Evolutionary conservation across 37 sponge, comb jelly and placozoan species (phyloP), one percentile per base, ranked within the genome.

Genomic region (Oopsacas minuta): DNA sequence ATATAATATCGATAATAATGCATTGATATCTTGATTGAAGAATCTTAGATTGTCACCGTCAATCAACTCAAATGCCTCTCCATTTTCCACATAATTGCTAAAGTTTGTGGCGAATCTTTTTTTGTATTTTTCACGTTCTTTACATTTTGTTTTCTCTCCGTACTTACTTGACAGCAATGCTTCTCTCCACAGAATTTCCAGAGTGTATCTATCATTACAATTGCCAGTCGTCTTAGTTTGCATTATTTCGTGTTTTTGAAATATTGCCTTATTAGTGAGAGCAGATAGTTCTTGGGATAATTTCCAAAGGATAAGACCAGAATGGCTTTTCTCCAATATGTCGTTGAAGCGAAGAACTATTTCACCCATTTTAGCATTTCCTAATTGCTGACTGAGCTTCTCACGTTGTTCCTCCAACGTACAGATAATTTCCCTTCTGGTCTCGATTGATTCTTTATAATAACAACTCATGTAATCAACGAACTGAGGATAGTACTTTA

Each of bases 181-280:
- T 61, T 61, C 75, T 61, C 75, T 61, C 75, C 75, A 61, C 28
- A 61, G 75, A 20, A 61, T 61, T n/a, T 61, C 75, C 1, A 61
- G 7, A 34, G 17, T 61, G 75, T 61, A 61, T 61, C 30, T 61
- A n/a, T n/a, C n/a, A n/a, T n/a, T n/a, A n/a, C n/a, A n/a, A n/a
- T n/a, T n/a, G 5, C 30, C 75, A 32, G 20, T 61, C n/a, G n/a
- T n/a, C n/a, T n/a, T n/a, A n/a, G n/a, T n/a, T n/a, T n/a, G n/a
- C n/a, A n/a, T n/a, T 3, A n/a, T 34, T 61, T 12, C 75, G 5
- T n/a, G 3, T 3, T n/a, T 61, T 12, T 12, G 28, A 5, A 61
- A 3, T 25, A n/a, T 3, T 61, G 28, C 28, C 20, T 61, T 3
- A 5, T 10, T 12, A 20, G 75, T 61, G 32, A 61, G 22, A 20